Conservation (phyloP, 2,888 invertebrate genomes). For the Disparrhopalites patrizii region DNA sequence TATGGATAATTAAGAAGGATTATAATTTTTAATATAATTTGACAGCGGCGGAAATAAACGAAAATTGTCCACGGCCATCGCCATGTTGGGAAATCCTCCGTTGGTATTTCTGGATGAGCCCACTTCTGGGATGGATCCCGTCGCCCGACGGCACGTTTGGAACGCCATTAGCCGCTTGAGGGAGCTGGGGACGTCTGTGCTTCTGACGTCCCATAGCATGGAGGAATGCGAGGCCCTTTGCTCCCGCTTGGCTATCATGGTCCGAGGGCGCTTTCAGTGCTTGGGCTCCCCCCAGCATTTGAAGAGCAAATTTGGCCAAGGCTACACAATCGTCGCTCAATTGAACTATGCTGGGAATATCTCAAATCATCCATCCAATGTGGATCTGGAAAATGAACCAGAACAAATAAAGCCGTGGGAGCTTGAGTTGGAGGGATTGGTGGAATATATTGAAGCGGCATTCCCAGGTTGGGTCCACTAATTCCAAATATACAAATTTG, state of each 20-base stretch:
- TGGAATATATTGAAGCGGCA: conserved; percentile 4
- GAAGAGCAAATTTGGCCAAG: conserved; percentile 69
- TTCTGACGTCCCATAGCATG: conserved; percentile 80
- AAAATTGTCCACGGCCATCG: conserved; percentile 67
- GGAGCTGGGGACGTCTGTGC: conserved; percentile 67
- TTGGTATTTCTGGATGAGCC: conserved; percentile 65
- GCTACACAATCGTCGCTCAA: conserved; percentile 58
- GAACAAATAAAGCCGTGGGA: conserved; percentile 7
- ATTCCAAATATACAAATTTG: neutral
- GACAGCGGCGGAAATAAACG: conserved; percentile 69
- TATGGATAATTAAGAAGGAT: neutral
- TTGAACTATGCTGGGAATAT: conserved; percentile 28
- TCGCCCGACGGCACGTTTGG: conserved; percentile 76
- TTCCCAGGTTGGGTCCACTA: conserved; percentile 5
- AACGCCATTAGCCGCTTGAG: conserved; percentile 65
- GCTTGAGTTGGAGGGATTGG: conserved; percentile 1
- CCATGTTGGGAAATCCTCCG: conserved; percentile 65
- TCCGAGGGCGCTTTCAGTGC: conserved; percentile 69
- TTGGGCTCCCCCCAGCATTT: conserved; percentile 71
- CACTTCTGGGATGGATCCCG: conserved; percentile 71
- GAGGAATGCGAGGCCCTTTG: conserved; percentile 81
- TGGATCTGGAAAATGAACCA: neutral
- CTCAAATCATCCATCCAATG: conserved; percentile 8
- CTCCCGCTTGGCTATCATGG: conserved; percentile 76
- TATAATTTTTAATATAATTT: neutral